Conservation (phyloP, 2,797 vertebrate genomes). For the Argyrosomus regius region DNA sequence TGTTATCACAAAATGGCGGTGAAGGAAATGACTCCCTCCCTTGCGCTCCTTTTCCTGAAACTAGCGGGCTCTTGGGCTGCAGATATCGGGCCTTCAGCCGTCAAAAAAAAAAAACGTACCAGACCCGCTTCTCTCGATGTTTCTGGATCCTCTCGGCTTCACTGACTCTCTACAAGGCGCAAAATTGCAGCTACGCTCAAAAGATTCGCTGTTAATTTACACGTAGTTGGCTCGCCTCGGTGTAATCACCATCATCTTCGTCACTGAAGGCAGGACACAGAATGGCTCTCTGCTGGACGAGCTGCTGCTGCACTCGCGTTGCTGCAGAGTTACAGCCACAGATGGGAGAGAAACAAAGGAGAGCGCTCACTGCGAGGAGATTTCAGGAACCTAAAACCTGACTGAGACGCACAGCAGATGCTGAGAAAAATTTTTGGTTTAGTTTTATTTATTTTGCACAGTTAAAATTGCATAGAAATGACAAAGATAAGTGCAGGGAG, state of each 20-base stretch:
- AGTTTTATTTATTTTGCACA: no score
- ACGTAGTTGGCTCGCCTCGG: conserved; percentile 51
- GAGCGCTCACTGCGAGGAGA: conserved; percentile 48
- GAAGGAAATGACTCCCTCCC: conserved; percentile 89
- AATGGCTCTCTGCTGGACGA: conserved; percentile 63
- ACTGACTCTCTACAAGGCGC: neutral
- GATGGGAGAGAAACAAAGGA: rapidly evolving
- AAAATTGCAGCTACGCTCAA: conserved; percentile 2
- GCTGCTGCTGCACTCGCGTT: conserved; percentile 57
- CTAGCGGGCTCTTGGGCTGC: conserved; percentile 74
- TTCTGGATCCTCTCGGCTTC: conserved; percentile 36
- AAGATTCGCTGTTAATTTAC: conserved; percentile 38
- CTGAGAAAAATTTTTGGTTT: neutral
- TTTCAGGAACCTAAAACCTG: conserved; percentile 6
- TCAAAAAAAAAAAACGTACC: conserved; percentile 71
- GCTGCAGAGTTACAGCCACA: conserved; percentile 68
- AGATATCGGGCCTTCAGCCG: conserved; percentile 49
- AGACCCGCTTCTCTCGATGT: conserved; percentile 58
- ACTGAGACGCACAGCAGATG: neutral
- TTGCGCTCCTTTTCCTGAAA: conserved; percentile 81
- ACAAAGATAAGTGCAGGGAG: no score
- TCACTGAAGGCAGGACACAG: conserved; percentile 56
- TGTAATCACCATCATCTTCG: conserved; percentile 74
- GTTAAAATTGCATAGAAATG: no score
- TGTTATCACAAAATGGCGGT: conserved; percentile 91